These are phyloP conservation scores for Erpobdella octoculata DNA, from an alignment of 2,888 invertebrate genomes.

Conservation along the genomic window DNA sequence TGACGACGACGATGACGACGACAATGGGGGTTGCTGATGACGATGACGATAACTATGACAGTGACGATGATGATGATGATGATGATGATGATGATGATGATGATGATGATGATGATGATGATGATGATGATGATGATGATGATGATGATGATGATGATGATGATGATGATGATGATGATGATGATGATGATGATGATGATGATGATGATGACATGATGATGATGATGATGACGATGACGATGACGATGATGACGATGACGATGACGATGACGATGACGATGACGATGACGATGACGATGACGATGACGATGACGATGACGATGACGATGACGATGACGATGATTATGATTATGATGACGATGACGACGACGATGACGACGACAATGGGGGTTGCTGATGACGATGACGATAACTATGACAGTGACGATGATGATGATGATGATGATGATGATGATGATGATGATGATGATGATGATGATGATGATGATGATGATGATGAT, in stretches of 20 bases:
- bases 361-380: slow-evolving; percentile 11
- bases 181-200: too few species aligned
- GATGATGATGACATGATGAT: too few species aligned
- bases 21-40: too few species aligned
- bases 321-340: slow-evolving; percentile 25
- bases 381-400: too few species aligned
- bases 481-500: too few species aligned
- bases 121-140: too few species aligned
- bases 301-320: neutral
- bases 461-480: slow-evolving; percentile 28
- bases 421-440: too few species aligned
- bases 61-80: neutral
- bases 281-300: neutral
- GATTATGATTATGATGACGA: too few species aligned
- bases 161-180: neutral
- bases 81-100: neutral
- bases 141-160: too few species aligned
- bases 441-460: slow-evolving; percentile 31
- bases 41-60: too few species aligned
- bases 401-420: too few species aligned
- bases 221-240: neutral
- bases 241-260: neutral
- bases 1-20: neutral
- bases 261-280: slow-evolving; percentile 15
- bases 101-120: neutral